Base-by-base conservation (phyloP, 2,113 vertebrate species). In the Corythaixoides concolor region DNA sequence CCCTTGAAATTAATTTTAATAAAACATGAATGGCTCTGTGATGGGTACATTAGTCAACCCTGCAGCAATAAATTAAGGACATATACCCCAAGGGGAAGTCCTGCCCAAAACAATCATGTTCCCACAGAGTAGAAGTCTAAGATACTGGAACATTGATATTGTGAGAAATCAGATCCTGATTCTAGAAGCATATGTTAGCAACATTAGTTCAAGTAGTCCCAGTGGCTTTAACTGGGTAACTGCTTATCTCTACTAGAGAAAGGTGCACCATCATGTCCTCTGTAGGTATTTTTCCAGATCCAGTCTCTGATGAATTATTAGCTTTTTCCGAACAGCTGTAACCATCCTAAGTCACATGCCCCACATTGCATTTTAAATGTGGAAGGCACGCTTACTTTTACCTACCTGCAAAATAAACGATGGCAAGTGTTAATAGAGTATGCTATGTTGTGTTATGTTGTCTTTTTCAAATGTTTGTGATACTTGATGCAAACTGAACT, bases 1-100 rank as follows among this genome's bases (percentile, higher is more conserved):
- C 49, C 45, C 87, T 91, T 94, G 87, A 94, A 95, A 97, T 95
- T 93, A 96, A 93, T 96, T 97, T 94, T 91, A 96, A 97, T 97
- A 96, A 97, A 95, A 95, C 81, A 95, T 95, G 89, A 95, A 89
- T 82, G 63, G 22, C 50, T 94, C 39, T 91, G 33, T 91, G 94
- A 88, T 94, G 5, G 70, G 85, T 94, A 79, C 81, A 73, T 97
- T 97, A 91, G 89, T 95, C 89, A 95, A 85, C 74, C 87, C 74
- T 95, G 85, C 53, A 96, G 87, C 70, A 89, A 88, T 93, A 96
- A 96, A 93, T 97, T 94, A 96, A 93, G 85, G 94, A 76, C 81
- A 62, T 13, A 23, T 4, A 5, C 74, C 77, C 66, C 87, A 69
- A 92, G 85, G 81, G 81, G 55, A 58, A 76, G 58, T 88, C 49